Base-by-base conservation (phyloP, 2,113 vertebrate genomes). In the Charadrius vociferus region DNA sequence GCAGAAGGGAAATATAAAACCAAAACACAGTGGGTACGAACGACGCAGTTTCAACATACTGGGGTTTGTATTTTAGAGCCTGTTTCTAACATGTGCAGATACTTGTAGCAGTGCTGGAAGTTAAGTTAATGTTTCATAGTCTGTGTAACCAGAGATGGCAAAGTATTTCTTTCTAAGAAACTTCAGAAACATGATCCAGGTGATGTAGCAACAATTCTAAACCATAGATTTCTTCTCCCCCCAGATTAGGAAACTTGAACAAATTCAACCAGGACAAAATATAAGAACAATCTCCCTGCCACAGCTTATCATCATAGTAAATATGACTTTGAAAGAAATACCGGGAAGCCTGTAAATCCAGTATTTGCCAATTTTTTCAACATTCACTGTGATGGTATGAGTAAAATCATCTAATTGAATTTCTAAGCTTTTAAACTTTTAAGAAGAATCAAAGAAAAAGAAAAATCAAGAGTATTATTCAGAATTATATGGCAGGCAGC, bases 31-130 rank as follows among this genome's bases (percentile, higher is more conserved):
- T 13, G 21, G 5, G 7, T 45, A 49, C 26, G 32, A 93, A 84
- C 53, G 34, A 59, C 94, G 47, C 34, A 49, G 14, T 68, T 91
- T 75, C 45, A 91, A 41, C 52, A 81, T 62, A 78, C 56, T 47
- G 49, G 41, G 39, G 30, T 37, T 61, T 89, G 79, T 80, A 72
- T 92, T 97, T 97, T 81, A 88, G 59, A 95, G 71, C 45, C 65
- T 90, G 29, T 96, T 97, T 95, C 75, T 86, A 67, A 58, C 75
- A 70, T 3, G 29, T 72, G 30, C 50, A 71, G 50, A 43, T 37
- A 47, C 16, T 34, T 61, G 52, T 18, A 77, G 62, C 39, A 65
- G 39, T 21, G 45, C 52, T 81, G 41, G 37, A 70, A 82, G 53
- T 26, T 66, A 43, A 45, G 8, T 61, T 63, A 32, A 24, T n/a